phyloP scores from a whole-genome alignment of 2,113 vertebrate genomes.

The Bos javanicus region DNA sequence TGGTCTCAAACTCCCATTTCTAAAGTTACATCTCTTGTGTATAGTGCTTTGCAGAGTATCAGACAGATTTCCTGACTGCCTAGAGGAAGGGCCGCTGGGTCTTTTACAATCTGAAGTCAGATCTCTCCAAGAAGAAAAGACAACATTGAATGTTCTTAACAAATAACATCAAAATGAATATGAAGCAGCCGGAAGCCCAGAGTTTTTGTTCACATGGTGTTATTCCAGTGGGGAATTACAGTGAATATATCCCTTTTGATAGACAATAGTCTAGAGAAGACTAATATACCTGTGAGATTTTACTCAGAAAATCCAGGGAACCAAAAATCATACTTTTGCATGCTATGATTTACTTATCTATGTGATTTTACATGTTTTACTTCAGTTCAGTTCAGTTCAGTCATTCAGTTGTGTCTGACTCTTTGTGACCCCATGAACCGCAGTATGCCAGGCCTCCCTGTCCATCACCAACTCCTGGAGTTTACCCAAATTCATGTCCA shows the following conservation, averaged over 20 bases:
- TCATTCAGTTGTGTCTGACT: too few species aligned
- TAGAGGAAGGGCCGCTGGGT: background rate
- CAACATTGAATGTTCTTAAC: background rate
- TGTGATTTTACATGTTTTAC: background rate
- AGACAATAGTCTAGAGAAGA: background rate
- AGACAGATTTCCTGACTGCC: background rate
- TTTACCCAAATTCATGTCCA: too few species aligned
- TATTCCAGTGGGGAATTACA: background rate
- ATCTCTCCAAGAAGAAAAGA: conserved; percentile 34
- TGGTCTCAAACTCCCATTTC: background rate
- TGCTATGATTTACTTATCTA: background rate
- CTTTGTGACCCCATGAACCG: too few species aligned
- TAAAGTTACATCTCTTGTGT: background rate
- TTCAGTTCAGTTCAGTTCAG: background rate
- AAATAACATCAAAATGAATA: conserved; percentile 38
- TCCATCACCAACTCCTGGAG: too few species aligned
- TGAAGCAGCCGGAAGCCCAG: background rate
- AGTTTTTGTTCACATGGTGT: background rate
- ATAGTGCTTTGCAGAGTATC: background rate
- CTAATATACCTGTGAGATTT: background rate
- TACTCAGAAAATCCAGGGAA: background rate
- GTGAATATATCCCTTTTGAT: background rate
- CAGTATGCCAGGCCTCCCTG: too few species aligned
- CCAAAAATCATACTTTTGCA: background rate
- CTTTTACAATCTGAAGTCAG: conserved; percentile 1